phyloP scores from a whole-genome alignment of 2,888 invertebrate species.

The Phytoseiulus persimilis region DNA sequence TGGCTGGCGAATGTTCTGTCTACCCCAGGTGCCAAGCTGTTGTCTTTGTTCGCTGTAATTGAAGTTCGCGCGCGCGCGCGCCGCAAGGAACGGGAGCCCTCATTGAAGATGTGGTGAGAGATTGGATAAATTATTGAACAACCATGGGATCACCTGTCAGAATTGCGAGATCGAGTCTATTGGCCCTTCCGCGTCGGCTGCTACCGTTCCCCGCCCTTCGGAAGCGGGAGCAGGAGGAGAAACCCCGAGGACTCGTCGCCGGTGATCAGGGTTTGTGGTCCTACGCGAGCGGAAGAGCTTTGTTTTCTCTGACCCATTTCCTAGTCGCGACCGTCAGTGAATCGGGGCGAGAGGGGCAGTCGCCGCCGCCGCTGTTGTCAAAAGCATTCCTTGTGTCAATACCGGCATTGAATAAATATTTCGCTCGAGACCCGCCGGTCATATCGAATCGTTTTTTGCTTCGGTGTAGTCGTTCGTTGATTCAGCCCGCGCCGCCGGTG shows the following conservation, averaged over 20 bases:
- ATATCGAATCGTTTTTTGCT: background rate
- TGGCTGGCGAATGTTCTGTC: background rate
- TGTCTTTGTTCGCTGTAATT: background rate
- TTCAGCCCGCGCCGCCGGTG: background rate
- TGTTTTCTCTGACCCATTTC: background rate
- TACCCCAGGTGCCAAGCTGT: background rate
- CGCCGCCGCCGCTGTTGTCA: background rate
- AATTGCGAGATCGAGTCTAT: background rate
- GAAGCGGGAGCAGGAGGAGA: background rate
- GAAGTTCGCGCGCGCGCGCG: background rate
- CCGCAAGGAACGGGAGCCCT: background rate
- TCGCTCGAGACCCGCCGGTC: background rate
- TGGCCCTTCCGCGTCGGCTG: background rate
- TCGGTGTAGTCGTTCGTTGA: background rate
- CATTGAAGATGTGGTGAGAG: background rate
- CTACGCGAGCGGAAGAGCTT: background rate
- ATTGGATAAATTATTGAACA: background rate
- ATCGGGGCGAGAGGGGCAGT: background rate
- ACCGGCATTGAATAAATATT: background rate
- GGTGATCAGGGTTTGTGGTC: background rate
- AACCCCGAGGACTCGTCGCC: background rate
- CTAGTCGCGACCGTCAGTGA: background rate
- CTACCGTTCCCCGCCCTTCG: background rate
- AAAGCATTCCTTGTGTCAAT: conserved; percentile 5
- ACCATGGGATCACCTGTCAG: background rate